Evolutionary conservation across 2,113 vertebrate genomes (phyloP).

Genomic region (Prochilodus magdalenae): DNA sequence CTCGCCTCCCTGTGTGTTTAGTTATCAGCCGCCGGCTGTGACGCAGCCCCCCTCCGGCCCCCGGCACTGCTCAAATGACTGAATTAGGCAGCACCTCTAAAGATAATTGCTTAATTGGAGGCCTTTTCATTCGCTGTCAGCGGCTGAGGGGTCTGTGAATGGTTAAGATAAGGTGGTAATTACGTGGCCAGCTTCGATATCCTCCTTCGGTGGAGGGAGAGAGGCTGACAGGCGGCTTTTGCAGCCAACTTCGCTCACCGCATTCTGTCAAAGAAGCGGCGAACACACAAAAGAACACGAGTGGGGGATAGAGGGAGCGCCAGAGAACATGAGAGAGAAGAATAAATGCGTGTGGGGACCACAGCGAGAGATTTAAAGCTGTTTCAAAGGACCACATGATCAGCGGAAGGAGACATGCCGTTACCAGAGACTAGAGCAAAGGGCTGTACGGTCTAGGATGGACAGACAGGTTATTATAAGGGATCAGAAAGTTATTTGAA

Average conservation of each 20-base stretch:
- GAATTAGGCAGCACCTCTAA: conserved; percentile 74
- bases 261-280: conserved; percentile 20
- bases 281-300: conserved; percentile 41
- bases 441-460: conserved; percentile 13
- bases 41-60: conserved; percentile 51
- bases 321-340: conserved; percentile 13
- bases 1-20: conserved; percentile 60
- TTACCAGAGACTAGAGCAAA: conserved; percentile 21
- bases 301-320: conserved; percentile 28
- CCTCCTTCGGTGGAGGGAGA: conserved; percentile 37
- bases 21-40: conserved; percentile 62
- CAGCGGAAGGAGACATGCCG: conserved; percentile 25
- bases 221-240: conserved; percentile 62
- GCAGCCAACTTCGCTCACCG: conserved; percentile 57
- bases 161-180: conserved; percentile 77
- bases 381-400: conserved; percentile 14
- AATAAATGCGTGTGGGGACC: conserved; percentile 5
- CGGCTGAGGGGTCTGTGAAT: conserved; percentile 67
- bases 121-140: conserved; percentile 74
- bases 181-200: conserved; percentile 65
- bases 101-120: conserved; percentile 80
- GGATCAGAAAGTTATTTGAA: conserved; percentile 2
- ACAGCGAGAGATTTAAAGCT: conserved; percentile 20
- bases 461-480: background rate
- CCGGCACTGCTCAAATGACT: conserved; percentile 69